Evolutionary conservation across 2,797 vertebrate genomes (phyloP).

Genomic region (Acrossocheilus wenchowensis): DNA sequence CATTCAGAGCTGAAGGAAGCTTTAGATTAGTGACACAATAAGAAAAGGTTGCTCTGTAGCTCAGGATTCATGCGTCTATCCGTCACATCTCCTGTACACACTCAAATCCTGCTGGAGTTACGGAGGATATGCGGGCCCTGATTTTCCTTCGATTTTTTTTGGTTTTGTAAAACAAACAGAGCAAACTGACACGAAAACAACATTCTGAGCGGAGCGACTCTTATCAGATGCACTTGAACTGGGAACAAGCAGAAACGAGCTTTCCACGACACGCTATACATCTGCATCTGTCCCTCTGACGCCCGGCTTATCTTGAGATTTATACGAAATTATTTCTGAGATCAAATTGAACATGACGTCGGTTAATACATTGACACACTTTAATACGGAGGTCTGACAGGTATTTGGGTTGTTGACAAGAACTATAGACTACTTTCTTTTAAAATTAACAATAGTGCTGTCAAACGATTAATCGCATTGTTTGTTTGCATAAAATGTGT

Average conservation of each 20-base stretch:
- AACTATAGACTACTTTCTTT: too few relatives aligned
- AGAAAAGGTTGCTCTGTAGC: not conserved
- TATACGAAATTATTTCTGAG: not conserved
- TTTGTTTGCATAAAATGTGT: too few relatives aligned
- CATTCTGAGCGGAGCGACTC: slow-evolving; percentile 68
- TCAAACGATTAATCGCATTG: not conserved
- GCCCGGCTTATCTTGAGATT: not conserved
- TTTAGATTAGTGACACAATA: not conserved
- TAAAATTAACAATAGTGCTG: too few relatives aligned
- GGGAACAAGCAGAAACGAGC: slow-evolving; percentile 30
- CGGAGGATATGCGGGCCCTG: slow-evolving; percentile 66
- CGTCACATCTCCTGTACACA: slow-evolving; percentile 1
- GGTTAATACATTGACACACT: not conserved
- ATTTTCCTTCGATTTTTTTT: slow-evolving; percentile 62
- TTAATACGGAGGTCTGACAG: not conserved
- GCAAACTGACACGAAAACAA: slow-evolving; percentile 70
- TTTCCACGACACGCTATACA: not conserved
- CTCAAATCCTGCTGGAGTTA: slow-evolving; percentile 60
- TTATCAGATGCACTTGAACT: slow-evolving; percentile 74
- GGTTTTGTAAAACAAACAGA: slow-evolving; percentile 76
- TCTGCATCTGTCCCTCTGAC: not conserved
- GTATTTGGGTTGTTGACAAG: not conserved
- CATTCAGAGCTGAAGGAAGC: not conserved
- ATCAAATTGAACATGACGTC: not conserved
- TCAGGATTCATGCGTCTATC: not conserved